phyloP scores from a whole-genome alignment of 2,797 vertebrate genomes.

The Dryobates pubescens region DNA sequence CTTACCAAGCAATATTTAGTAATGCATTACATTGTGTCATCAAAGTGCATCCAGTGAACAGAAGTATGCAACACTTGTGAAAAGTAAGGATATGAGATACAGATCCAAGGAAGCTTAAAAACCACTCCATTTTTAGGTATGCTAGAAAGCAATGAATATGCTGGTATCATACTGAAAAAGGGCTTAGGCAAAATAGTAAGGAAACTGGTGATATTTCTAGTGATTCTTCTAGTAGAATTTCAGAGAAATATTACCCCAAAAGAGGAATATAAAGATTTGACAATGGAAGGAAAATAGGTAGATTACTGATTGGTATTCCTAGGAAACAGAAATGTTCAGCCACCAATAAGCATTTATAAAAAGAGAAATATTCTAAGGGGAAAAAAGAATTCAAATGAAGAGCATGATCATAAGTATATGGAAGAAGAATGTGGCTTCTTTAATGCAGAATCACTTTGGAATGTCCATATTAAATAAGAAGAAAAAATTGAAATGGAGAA shows the following conservation, averaged over 20 bases:
- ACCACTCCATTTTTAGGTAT: background rate
- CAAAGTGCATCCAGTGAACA: background rate
- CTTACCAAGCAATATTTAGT: background rate
- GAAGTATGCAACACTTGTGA: background rate
- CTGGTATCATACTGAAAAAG: background rate
- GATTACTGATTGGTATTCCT: background rate
- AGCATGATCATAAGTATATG: background rate
- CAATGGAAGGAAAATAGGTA: background rate
- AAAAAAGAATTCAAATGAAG: background rate
- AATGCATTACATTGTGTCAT: background rate
- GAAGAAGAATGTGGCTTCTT: background rate
- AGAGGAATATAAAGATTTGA: background rate
- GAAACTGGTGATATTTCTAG: background rate
- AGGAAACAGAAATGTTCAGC: background rate
- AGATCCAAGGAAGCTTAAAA: background rate
- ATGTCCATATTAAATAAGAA: conserved; percentile 11
- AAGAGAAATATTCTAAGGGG: background rate
- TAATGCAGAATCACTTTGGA: background rate
- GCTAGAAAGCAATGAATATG: background rate
- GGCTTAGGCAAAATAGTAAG: background rate
- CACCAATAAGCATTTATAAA: background rate
- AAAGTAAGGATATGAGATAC: background rate
- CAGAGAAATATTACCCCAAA: background rate
- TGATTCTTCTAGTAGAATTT: background rate
- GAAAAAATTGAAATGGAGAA: background rate